Evolutionary conservation across 2,113 vertebrate species (phyloP).

Genomic region (Antigone vipio): DNA sequence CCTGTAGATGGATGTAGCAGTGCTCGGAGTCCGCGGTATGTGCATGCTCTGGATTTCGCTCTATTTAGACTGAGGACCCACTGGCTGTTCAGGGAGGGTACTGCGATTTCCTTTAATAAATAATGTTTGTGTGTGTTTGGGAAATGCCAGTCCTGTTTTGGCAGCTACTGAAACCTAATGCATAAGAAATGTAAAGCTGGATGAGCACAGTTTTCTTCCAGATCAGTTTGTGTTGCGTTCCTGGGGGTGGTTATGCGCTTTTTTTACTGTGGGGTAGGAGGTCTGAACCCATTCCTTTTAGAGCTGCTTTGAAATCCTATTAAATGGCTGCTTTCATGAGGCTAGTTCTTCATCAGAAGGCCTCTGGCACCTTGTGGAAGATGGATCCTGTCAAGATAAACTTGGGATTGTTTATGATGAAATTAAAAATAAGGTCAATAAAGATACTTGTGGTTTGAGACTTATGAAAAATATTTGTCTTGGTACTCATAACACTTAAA

Average conservation of each 20-base stretch:
- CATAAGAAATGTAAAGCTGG: not conserved
- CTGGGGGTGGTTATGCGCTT: not conserved
- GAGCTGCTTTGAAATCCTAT: not conserved
- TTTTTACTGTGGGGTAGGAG: not conserved
- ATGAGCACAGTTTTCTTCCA: not conserved
- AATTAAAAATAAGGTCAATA: constrained; percentile 50
- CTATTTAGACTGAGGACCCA: not conserved
- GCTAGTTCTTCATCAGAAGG: not conserved
- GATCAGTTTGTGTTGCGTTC: not conserved
- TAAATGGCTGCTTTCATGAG: not conserved
- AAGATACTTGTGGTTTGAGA: constrained; percentile 54
- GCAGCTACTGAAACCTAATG: not conserved
- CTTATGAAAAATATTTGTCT: constrained; percentile 60
- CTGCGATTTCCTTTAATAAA: constrained; percentile 5
- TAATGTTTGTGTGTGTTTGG: not conserved
- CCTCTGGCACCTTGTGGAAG: not conserved
- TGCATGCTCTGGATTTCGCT: not conserved
- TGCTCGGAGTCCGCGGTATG: rapidly evolving
- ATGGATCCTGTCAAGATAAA: not conserved
- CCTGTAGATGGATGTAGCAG: not conserved
- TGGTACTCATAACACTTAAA: constrained; percentile 44
- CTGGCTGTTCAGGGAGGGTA: not conserved
- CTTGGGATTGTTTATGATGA: constrained; percentile 33
- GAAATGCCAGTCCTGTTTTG: not conserved
- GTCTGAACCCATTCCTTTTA: not conserved